Base-by-base conservation (phyloP, 2,888 invertebrate genomes). In the Cosmia trapezina region DNA sequence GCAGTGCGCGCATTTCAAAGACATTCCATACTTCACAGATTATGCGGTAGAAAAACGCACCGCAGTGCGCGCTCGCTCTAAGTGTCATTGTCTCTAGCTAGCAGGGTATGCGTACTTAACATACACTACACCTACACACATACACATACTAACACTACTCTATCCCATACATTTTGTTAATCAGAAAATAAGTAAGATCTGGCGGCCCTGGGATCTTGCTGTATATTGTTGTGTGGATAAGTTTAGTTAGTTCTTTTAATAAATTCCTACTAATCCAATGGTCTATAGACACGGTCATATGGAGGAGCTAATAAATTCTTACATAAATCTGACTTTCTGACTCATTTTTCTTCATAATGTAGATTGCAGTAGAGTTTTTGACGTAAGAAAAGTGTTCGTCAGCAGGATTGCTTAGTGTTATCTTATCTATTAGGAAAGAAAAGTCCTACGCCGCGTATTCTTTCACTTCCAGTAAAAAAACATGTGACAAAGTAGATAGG, bases 361-460 rank as follows among this genome's bases (percentile, higher is more conserved):
- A 4, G 14, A 59, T 47, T 53, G 49, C 54, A 53, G 22, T 43
- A 37, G 22, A 45, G 3, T 28, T 53, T 49, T 63, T 76, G 51
- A 69, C 41, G 61, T 60, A 57, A 75, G 54, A 77, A 41, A 28
- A 62, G 47, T 54, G 7, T 54, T 49, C n/a, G 28, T 28, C 51
- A 70, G 22, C 17, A 43, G 0, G 19, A 14, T 62, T 70, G 45
- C 45, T 28, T 14, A 54, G 5, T 41, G n/a, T 2, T 14, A n/a
- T 37, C n/a, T n/a, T 61, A 62, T 62, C 51, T 70, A 28, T 71
- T 64, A 2, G 3, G 43, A 54, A 54, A 78, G 4, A 61, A 28
- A 49, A 9, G 19, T 59, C 37, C n/a, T 37, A 76, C 43, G 17
- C 17, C 17, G 6, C 0, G 6, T 12, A n/a, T 47, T 57, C 19